Base-by-base conservation (phyloP, 2,113 vertebrate species). In the Sinocyclocheilus maitianheensis region DNA sequence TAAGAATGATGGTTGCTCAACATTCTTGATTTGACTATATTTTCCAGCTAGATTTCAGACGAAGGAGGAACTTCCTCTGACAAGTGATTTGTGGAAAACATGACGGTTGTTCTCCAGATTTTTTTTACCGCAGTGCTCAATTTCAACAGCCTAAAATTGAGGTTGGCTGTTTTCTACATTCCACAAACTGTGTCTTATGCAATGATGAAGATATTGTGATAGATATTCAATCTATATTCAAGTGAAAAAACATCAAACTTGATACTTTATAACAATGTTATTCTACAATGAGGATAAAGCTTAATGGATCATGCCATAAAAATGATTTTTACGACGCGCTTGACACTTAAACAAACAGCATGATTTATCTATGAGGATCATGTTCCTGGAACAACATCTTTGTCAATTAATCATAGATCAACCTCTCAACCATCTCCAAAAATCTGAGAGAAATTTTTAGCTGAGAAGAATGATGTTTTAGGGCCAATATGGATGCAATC, bases 81-180 rank as follows among this genome's bases (percentile, higher is more conserved):
- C 37, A 69, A 65, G 79, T 80, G 80, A 85, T 75, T 69, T 86
- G 74, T 79, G 71, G 78, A 75, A 86, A 80, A 81, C 40, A 46
- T 22, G 40, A 34, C 2, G 1, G 74, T n/a, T 10, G 24, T 34
- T 9, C 12, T 26, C n/a, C 37, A 65, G 20, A 22, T 20, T 62
- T 40, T 55, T 55, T 40, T 46, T 22, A 43, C 13, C 8, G 1
- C 37, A 81, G 13, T 46, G 58, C 34, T 46, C 3, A 20, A 26
- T 81, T 65, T 81, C 37, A 43, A 46, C 20, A 81, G 40, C n/a
- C 13, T 81, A 26, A 63, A 81, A 26, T 26, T 48, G 12, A 78
- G 26, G 7, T 46, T 4, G 58, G 12, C 6, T 26, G 22, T 24
- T 65, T 43, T 63, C 37, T 26, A 22, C 58, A 55, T 37, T 60